Percentiles rank a stretch among this genome's conserved stretches.
phyloP scores from a whole-genome alignment of 2,113 vertebrate species.

The Emydocephalus ijimae region DNA sequence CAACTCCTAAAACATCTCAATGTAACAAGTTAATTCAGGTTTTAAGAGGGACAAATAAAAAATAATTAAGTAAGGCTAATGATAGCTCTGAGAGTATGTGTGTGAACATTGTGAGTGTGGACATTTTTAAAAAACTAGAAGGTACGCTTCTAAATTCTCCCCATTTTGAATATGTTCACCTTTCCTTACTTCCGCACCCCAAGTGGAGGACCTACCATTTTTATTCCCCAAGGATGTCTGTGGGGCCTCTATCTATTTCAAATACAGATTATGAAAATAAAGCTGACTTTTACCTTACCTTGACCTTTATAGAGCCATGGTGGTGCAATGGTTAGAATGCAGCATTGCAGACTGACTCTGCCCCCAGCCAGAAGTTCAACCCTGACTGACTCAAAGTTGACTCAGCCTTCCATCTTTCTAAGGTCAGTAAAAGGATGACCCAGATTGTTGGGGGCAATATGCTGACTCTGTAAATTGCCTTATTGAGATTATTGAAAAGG shows the following conservation, averaged over 20 bases:
- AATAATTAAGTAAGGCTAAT: background rate
- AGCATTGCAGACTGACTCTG: background rate
- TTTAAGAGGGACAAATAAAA: background rate
- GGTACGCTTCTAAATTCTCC: background rate
- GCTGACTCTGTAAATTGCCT: too few species aligned
- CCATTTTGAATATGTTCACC: background rate
- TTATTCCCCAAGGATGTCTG: background rate
- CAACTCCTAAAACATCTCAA: background rate
- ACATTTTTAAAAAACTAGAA: background rate
- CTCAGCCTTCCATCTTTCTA: too few species aligned
- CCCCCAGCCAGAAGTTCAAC: background rate
- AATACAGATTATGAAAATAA: background rate
- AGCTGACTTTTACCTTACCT: background rate
- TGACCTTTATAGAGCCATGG: background rate
- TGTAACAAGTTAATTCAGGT: background rate
- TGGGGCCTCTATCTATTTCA: background rate
- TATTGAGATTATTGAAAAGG: too few species aligned
- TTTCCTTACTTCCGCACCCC: background rate
- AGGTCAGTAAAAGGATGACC: too few species aligned
- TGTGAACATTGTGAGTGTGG: background rate
- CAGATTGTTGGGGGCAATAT: too few species aligned
- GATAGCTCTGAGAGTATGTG: background rate
- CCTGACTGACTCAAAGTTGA: background rate
- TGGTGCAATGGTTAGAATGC: background rate
- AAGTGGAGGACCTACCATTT: background rate